Percentiles rank a stretch among this genome's conserved stretches.
These are phyloP conservation scores for Calliphora vomitoria DNA, from an alignment of 2,888 invertebrate genomes.

Conservation along the genomic window DNA sequence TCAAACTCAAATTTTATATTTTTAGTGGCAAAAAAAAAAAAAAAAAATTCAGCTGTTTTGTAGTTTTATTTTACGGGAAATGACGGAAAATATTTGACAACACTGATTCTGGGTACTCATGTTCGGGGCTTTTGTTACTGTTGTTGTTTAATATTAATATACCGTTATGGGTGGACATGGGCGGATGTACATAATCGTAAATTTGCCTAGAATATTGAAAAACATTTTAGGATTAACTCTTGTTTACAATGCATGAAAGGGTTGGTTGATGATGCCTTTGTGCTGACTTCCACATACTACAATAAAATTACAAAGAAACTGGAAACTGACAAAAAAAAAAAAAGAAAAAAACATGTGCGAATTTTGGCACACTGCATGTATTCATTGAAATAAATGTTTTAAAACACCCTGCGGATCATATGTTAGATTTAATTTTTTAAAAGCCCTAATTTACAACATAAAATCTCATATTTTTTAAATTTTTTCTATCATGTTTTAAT, in stretches of 20 bases:
- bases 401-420: constrained; percentile 44
- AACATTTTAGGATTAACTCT: constrained; percentile 55
- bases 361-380: constrained; percentile 50
- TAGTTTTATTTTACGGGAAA: too few species aligned
- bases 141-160: constrained; percentile 37
- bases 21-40: too few species aligned
- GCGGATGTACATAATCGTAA: constrained; percentile 58
- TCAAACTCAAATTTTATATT: too few species aligned
- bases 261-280: constrained; percentile 31
- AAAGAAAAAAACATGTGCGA: constrained; percentile 55
- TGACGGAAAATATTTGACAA: too few species aligned
- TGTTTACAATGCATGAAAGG: constrained; percentile 44
- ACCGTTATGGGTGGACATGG: constrained; percentile 58
- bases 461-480: constrained; percentile 21
- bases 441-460: constrained; percentile 47
- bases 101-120: neutral
- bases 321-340: too few species aligned
- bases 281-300: constrained; percentile 15
- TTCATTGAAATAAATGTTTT: constrained; percentile 42
- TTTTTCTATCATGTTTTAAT: constrained; percentile 29
- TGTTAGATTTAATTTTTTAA: constrained; percentile 16
- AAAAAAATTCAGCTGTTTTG: too few species aligned
- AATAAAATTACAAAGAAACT: constrained; percentile 17
- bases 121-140: neutral
- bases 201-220: constrained; percentile 50